phyloP scores from a whole-genome alignment of 2,888 invertebrate genomes.

The Agrilus cyanescens region DNA sequence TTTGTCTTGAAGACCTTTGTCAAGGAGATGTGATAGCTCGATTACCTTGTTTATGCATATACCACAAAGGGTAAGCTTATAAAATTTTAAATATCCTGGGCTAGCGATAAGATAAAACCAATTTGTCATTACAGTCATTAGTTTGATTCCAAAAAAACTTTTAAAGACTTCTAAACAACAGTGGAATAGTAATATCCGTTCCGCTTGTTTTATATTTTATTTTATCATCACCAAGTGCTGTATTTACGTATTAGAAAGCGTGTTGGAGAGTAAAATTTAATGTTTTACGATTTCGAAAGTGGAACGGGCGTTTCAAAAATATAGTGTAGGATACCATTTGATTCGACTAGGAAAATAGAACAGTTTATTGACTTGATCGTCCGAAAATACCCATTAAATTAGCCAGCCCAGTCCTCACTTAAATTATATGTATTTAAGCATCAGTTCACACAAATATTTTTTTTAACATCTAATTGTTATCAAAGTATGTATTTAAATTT shows the following conservation, averaged over 20 bases:
- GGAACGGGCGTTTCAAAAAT: neutral
- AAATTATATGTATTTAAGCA: no score
- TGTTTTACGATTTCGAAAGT: neutral
- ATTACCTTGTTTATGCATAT: constrained; percentile 98
- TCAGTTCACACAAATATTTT: no score
- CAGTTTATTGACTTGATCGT: neutral
- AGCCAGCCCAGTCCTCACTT: no score
- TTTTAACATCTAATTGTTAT: no score
- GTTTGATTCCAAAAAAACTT: no score
- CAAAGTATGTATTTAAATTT: no score
- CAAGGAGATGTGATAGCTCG: constrained; percentile 96
- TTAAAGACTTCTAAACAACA: no score
- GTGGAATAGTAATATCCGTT: neutral
- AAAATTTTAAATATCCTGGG: neutral
- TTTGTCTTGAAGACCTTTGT: constrained; percentile 93
- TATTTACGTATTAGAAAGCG: neutral
- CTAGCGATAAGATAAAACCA: no score
- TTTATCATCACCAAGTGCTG: neutral
- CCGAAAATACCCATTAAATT: neutral
- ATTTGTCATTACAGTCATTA: no score
- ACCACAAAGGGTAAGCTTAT: constrained; percentile 81
- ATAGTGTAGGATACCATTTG: neutral
- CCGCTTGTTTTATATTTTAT: neutral
- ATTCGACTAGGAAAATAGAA: neutral
- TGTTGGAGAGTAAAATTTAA: no score